Evolutionary conservation across 2,888 invertebrate species (phyloP), one percentile per base, ranked within the genome.

Genomic region (Lasioglossum figueresi): DNA sequence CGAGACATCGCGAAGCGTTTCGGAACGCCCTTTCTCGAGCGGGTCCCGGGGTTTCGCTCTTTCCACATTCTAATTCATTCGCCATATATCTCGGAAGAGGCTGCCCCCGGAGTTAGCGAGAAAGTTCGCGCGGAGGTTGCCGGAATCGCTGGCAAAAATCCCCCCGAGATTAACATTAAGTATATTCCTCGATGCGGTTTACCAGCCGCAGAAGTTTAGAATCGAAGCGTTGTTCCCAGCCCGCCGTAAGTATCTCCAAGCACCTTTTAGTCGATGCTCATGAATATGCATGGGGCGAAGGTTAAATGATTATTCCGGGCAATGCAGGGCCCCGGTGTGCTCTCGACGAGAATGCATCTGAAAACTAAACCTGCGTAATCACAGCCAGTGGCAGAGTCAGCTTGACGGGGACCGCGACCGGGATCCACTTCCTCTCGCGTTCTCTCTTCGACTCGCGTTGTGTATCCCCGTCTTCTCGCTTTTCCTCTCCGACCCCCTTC

Each of bases 271-370:
- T 52, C 66, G 59, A 76, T 68, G 63, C 77, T 85, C 87, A 84
- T 89, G 85, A 84, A 84, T 87, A 87, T 85, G 87, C 79, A 85
- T 80, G 10, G 23, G 68, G 73, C 23, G 75, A 80, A 87, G 43
- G 82, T 74, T 83, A 84, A 87, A 84, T 84, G 82, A 88, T 88
- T 87, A 86, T 88, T 85, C 84, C 70, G 76, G 78, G 85, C 78
- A 80, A 85, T 80, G 72, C 79, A n/a, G 59, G 48, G 56, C 12
- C 56, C 40, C 66, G 76, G 82, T 34, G 80, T 79, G 85, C 75
- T 43, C 77, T 43, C 77, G 82, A 31, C 56, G 79, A 83, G 80
- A 87, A 85, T 85, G 84, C 82, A 71, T 74, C 52, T 79, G 87
- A 86, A 88, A 85, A 82, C 80, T 83, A 80, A 83, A 76, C 83